phyloP scores from a whole-genome alignment of 2,113 vertebrate species.

The Platysternon megacephalum region DNA sequence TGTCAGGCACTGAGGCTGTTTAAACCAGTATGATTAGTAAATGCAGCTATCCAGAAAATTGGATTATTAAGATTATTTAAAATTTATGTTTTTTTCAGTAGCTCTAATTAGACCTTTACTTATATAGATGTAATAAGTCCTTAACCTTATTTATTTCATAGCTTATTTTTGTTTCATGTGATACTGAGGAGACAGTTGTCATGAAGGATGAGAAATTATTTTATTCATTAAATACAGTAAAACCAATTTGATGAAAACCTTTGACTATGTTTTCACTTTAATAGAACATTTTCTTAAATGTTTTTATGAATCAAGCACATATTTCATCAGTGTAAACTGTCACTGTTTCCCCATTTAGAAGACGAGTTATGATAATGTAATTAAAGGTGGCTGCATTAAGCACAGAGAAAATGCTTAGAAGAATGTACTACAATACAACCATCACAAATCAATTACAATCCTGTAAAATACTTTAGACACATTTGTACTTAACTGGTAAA shows the following conservation, averaged over 20 bases:
- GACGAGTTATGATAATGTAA: not conserved
- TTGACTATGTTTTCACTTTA: not conserved
- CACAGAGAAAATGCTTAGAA: not conserved
- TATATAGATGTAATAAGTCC: constrained; percentile 17
- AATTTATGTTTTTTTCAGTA: not conserved
- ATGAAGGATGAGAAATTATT: not conserved
- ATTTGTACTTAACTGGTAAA: not conserved
- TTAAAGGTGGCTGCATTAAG: not conserved
- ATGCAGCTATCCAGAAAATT: not conserved
- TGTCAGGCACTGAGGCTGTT: constrained; percentile 19
- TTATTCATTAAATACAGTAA: not conserved
- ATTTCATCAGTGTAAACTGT: not conserved
- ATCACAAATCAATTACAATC: not conserved
- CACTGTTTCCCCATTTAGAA: not conserved
- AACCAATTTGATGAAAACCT: not conserved
- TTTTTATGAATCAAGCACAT: not conserved
- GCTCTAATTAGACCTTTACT: constrained; percentile 55
- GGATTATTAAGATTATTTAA: not conserved
- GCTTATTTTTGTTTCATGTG: not conserved
- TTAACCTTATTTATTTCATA: not conserved
- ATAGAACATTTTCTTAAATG: not conserved
- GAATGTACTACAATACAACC: not conserved
- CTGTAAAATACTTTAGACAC: not conserved
- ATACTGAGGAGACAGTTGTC: not conserved
- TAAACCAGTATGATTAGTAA: not conserved